Conservation (phyloP, 2,797 vertebrate genomes). For the Scomberomorus guttatus region DNA sequence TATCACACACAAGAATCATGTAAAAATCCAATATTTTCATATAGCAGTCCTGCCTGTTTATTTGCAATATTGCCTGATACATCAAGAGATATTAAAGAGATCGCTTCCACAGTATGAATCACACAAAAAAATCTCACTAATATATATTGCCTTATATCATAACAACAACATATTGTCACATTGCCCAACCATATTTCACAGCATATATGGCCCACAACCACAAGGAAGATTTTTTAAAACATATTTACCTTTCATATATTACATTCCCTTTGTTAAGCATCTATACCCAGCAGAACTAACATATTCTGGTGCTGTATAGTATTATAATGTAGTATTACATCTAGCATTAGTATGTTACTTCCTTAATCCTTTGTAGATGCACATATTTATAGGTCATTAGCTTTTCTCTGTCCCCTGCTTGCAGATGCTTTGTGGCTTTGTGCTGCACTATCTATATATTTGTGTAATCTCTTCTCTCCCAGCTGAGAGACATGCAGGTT, state of each 20-base stretch:
- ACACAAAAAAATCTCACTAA: background rate
- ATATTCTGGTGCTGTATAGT: background rate
- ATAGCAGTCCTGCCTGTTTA: background rate
- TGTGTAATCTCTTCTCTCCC: constrained; percentile 56
- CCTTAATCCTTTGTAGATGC: too few relatives aligned
- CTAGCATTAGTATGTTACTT: too few relatives aligned
- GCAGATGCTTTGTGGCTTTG: background rate
- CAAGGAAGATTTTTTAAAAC: too few relatives aligned
- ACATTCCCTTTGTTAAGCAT: too few relatives aligned
- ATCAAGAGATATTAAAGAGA: background rate
- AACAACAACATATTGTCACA: too few relatives aligned
- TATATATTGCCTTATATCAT: background rate
- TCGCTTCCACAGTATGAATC: background rate
- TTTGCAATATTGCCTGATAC: background rate
- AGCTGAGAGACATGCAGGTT: constrained; percentile 96
- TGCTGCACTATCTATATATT: constrained; percentile 13
- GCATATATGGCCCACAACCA: too few relatives aligned
- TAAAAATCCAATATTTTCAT: background rate
- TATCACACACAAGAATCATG: background rate
- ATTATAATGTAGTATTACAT: background rate
- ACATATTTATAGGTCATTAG: background rate
- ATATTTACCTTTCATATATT: too few relatives aligned
- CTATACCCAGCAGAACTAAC: too few relatives aligned
- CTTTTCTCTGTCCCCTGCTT: background rate
- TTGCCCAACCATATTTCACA: too few relatives aligned